Conservation (phyloP, 2,797 vertebrate species). For the Tachyglossus aculeatus region DNA sequence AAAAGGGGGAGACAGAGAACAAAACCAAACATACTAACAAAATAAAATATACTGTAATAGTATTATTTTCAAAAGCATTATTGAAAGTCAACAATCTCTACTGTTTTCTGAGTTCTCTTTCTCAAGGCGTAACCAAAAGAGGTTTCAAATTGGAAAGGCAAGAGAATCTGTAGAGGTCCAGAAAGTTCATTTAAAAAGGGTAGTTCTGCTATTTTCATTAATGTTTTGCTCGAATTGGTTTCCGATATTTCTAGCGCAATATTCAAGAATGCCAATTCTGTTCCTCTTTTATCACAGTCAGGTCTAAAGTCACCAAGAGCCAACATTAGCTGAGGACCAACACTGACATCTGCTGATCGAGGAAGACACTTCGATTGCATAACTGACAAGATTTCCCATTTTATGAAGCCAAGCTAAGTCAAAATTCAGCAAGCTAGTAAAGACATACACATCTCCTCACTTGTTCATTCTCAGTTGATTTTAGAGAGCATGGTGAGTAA, state of each 20-base stretch:
- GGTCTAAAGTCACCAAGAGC: background rate
- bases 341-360: conserved; percentile 59
- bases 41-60: too few species aligned
- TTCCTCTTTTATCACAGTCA: background rate
- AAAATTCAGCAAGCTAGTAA: background rate
- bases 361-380: background rate
- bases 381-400: background rate
- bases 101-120: too few species aligned
- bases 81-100: too few species aligned
- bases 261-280: background rate
- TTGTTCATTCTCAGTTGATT: background rate
- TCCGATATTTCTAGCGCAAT: background rate
- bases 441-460: background rate
- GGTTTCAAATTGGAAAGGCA: background rate
- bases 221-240: too few species aligned
- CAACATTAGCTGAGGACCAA: conserved; percentile 2
- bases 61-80: too few species aligned
- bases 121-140: too few species aligned
- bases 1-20: too few species aligned
- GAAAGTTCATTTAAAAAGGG: background rate
- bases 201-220: background rate
- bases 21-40: too few species aligned
- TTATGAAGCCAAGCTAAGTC: background rate
- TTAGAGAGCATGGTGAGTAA: background rate
- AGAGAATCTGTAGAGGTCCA: background rate